A percentile compares a stretch with the other conserved stretches of the same genome.
Conservation (phyloP, 2,113 vertebrate genomes). For the Cinclus cinclus region DNA sequence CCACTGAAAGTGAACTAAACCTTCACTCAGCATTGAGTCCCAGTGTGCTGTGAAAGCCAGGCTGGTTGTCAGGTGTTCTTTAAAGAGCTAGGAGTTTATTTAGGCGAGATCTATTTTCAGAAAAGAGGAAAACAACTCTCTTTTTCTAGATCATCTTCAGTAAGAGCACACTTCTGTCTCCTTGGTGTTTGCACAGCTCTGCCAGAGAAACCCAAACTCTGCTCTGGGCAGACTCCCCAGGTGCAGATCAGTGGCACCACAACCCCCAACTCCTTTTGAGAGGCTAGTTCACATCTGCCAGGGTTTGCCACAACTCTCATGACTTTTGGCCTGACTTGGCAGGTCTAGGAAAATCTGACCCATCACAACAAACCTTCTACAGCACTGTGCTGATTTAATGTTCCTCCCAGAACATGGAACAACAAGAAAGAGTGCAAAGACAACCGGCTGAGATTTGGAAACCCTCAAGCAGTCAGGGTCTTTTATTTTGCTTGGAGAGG, state of each 20-base stretch:
- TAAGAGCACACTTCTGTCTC: neutral
- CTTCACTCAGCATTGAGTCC: neutral
- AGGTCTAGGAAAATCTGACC: neutral
- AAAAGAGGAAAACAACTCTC: neutral
- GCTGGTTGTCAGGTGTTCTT: neutral
- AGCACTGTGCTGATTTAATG: neutral
- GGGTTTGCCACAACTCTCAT: neutral
- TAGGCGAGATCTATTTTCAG: slow-evolving; percentile 14
- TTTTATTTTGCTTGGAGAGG: neutral
- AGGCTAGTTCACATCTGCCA: neutral
- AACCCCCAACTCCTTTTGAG: neutral
- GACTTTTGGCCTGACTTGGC: neutral
- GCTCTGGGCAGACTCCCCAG: neutral
- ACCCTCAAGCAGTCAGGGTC: neutral
- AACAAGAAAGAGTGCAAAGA: neutral
- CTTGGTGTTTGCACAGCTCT: neutral
- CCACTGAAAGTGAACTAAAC: neutral
- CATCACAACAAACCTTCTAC: neutral
- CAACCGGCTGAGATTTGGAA: neutral
- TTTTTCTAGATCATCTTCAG: neutral
- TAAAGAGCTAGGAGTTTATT: neutral
- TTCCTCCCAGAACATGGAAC: neutral
- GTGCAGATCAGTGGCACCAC: neutral
- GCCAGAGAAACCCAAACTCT: neutral
- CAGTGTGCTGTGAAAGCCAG: neutral